These are phyloP conservation scores for Propithecus deckenii DNA, from an alignment of 2,797 vertebrate genomes.

Conservation along the genomic window DNA sequence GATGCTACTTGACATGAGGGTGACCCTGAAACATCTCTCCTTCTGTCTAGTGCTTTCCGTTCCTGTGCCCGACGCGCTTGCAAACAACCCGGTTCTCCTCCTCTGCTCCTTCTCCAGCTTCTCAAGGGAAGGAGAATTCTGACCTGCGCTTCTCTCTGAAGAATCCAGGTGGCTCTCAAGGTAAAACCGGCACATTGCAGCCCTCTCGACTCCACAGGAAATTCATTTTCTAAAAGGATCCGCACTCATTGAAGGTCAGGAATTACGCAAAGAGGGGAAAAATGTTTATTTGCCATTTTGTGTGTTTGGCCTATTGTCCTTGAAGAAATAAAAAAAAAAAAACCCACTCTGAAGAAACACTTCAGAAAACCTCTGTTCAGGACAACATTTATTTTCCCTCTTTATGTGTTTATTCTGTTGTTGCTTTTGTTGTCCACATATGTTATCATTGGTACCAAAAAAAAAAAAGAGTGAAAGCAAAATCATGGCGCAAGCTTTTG, in stretches of 20 bases:
- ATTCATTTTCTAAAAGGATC: neutral
- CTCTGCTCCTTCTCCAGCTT: neutral
- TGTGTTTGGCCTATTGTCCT: neutral
- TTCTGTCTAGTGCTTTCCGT: neutral
- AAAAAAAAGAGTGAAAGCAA: neutral
- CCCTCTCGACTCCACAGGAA: neutral
- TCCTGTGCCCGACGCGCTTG: fast-evolving
- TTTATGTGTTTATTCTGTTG: neutral
- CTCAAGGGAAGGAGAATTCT: neutral
- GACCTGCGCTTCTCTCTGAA: neutral
- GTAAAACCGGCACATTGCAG: fast-evolving
- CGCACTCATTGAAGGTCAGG: neutral
- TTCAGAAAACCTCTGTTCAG: neutral
- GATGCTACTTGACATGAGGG: neutral
- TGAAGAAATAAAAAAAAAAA: neutral
- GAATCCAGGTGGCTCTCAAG: neutral
- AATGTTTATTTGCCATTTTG: neutral
- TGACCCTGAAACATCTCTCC: neutral
- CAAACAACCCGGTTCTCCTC: neutral
- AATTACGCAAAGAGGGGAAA: neutral
- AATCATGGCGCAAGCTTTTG: neutral
- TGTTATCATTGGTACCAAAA: neutral
- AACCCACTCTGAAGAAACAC: neutral
- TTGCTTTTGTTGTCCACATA: no score
- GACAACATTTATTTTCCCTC: neutral